Conservation (phyloP, 2,888 invertebrate genomes). For the Bimastos eiseni region DNA sequence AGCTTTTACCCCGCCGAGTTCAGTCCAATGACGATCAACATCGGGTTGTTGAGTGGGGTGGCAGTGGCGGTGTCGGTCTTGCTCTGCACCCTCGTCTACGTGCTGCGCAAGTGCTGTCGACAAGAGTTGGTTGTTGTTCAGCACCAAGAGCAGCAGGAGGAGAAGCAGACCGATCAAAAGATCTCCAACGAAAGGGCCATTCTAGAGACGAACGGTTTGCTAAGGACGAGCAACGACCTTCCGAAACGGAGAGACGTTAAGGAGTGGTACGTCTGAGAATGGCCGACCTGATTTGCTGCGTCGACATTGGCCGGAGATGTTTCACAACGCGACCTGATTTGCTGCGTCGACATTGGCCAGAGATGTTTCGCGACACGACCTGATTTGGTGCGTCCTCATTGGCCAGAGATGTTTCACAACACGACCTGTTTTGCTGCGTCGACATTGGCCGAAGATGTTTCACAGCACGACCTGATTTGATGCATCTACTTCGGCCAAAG, state of each 20-base stretch:
- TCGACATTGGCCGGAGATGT: background rate
- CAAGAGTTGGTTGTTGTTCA: background rate
- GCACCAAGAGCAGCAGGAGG: background rate
- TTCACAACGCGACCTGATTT: no score
- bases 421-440: no score
- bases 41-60: background rate
- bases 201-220: background rate
- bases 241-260: conserved; percentile 16
- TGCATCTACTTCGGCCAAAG: background rate
- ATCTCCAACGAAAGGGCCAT: background rate
- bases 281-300: no score
- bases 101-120: background rate
- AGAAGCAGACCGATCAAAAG: background rate
- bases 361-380: no score
- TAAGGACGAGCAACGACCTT: background rate
- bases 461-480: no score
- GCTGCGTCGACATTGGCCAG: background rate
- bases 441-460: background rate
- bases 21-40: conserved; percentile 20
- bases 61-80: background rate
- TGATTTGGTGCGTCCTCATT: no score
- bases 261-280: conserved; percentile 21
- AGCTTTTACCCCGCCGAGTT: background rate
- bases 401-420: background rate
- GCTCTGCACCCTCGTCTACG: background rate